Conservation (phyloP, 2,888 invertebrate genomes). For the Sthenelais limicola region DNA sequence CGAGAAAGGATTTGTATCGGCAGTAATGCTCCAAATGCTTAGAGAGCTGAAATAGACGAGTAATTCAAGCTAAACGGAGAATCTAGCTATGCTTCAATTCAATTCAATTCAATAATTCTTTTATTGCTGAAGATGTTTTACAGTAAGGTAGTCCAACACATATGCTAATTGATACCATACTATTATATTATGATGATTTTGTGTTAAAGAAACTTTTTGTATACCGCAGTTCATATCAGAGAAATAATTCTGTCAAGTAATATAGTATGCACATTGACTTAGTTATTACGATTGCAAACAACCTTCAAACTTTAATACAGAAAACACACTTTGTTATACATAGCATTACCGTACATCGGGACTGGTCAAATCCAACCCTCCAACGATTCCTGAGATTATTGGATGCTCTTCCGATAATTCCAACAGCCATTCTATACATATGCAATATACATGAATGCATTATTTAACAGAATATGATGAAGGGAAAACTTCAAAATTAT, state of each 20-base stretch:
- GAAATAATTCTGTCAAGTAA: no score
- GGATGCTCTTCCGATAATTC: constrained; percentile 52
- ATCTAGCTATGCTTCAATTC: background rate
- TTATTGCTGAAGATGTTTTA: no score
- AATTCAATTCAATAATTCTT: no score
- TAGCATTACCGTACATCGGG: constrained; percentile 52
- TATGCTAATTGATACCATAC: no score
- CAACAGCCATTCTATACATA: constrained; percentile 55
- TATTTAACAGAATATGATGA: background rate
- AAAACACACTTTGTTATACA: no score
- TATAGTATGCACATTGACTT: no score
- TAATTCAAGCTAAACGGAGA: background rate
- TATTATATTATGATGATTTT: no score
- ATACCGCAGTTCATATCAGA: no score
- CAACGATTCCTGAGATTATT: constrained; percentile 58
- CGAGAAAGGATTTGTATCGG: constrained; percentile 29
- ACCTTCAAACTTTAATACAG: no score
- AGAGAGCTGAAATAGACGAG: constrained; percentile 42
- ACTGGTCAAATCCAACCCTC: constrained; percentile 56
- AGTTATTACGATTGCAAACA: no score
- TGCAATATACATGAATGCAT: background rate
- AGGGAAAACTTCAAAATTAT: background rate
- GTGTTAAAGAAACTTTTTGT: no score
- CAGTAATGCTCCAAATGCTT: constrained; percentile 42
- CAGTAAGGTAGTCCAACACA: no score